phyloP scores from a whole-genome alignment of 2,797 vertebrate genomes.

The Moxostoma hubbsi region DNA sequence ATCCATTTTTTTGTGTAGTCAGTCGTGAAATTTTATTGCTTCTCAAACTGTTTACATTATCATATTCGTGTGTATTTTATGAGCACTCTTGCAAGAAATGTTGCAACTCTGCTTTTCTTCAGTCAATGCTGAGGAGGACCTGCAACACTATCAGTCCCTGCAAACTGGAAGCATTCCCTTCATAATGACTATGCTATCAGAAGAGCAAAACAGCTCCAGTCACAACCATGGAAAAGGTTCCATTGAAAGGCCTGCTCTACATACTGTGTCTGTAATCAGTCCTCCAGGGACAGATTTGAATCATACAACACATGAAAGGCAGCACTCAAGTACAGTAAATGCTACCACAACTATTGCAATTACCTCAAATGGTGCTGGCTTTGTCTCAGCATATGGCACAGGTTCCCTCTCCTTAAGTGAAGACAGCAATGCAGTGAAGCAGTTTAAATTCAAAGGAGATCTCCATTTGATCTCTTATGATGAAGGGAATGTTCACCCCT shows the following conservation, averaged over 20 bases:
- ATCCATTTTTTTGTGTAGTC: background rate
- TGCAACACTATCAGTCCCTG: conserved; percentile 13
- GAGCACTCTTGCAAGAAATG: conserved; percentile 18
- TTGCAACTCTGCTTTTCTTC: conserved; percentile 31
- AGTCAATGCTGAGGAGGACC: conserved; percentile 38
- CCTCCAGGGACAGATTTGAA: conserved; percentile 59
- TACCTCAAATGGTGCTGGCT: conserved; percentile 38
- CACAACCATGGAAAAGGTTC: conserved; percentile 55
- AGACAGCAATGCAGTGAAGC: conserved; percentile 38
- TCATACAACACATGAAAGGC: conserved; percentile 54
- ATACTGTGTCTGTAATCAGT: conserved; percentile 39
- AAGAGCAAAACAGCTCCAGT: conserved; percentile 55
- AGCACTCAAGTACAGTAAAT: conserved; percentile 22
- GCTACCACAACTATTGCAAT: conserved; percentile 26
- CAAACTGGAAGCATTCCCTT: conserved; percentile 18
- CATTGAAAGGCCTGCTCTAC: conserved; percentile 55
- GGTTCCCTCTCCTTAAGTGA: conserved; percentile 36
- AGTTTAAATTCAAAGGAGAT: conserved; percentile 51
- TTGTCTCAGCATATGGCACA: conserved; percentile 52
- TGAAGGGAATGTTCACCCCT: conserved; percentile 57
- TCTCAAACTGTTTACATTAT: background rate
- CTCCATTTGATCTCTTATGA: conserved; percentile 61
- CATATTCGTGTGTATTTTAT: conserved; percentile 26
- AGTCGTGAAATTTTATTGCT: conserved; percentile 22
- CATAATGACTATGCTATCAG: background rate